A percentile compares a stretch with the other conserved stretches of the same genome.
These are phyloP conservation scores for Tetropium fuscum DNA, from an alignment of 2,888 invertebrate species.

Conservation along the genomic window DNA sequence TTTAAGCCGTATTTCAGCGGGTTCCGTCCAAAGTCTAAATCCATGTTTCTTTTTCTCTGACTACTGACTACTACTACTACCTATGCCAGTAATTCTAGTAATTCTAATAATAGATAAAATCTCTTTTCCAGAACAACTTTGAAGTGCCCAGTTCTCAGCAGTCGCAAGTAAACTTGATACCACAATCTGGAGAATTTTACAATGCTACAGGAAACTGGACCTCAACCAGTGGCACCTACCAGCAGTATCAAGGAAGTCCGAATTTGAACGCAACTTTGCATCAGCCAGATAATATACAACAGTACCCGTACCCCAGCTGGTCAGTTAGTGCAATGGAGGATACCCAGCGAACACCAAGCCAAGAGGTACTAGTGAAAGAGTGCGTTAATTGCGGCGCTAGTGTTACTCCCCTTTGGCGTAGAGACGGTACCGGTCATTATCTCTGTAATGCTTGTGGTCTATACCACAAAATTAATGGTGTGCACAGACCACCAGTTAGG, in stretches of 20 bases:
- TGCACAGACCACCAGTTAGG: conserved; percentile 82
- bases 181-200: conserved; percentile 61
- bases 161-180: conserved; percentile 72
- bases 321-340: conserved; percentile 39
- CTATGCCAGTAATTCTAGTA: no score
- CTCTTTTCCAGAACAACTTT: conserved; percentile 41
- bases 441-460: conserved; percentile 87
- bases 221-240: conserved; percentile 29
- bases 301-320: conserved; percentile 35
- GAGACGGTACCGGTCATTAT: conserved; percentile 88
- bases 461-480: conserved; percentile 73
- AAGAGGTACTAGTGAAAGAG: conserved; percentile 75
- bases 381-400: conserved; percentile 76
- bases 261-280: conserved; percentile 38
- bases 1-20: no score
- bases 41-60: no score
- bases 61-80: no score
- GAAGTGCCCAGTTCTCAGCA: conserved; percentile 64
- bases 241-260: conserved; percentile 26
- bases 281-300: conserved; percentile 42
- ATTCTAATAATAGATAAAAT: not conserved
- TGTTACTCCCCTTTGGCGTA: conserved; percentile 84
- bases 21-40: no score
- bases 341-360: conserved; percentile 31
- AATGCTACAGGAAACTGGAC: conserved; percentile 36